Evolutionary conservation across 1,140 invertebrate species (phyloP).

Genomic region (Manduca sexta): DNA sequence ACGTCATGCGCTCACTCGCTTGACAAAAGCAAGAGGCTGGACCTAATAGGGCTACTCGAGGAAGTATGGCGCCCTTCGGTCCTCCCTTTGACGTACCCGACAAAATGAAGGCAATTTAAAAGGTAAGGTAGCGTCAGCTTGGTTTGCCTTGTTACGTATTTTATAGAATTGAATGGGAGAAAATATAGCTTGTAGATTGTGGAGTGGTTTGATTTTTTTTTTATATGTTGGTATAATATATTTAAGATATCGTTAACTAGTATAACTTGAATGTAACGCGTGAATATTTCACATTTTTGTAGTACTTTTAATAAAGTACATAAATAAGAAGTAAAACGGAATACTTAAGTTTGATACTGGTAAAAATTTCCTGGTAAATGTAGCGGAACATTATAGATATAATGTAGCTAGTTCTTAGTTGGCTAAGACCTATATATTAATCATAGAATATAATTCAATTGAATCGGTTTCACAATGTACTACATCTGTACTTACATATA

Average conservation of each 20-base stretch:
- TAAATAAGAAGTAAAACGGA: too few relatives aligned
- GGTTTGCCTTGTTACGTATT: constrained; percentile 7
- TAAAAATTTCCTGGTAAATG: too few relatives aligned
- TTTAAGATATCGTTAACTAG: not conserved
- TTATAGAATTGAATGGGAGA: not conserved
- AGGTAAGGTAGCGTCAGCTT: constrained; percentile 9
- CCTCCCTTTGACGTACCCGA: constrained; percentile 41
- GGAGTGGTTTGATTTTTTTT: not conserved
- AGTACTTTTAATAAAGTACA: too few relatives aligned
- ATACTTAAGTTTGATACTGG: too few relatives aligned
- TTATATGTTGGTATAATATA: not conserved
- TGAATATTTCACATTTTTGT: not conserved
- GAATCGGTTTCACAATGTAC: too few relatives aligned
- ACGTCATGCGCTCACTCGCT: constrained; percentile 29
- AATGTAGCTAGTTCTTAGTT: too few relatives aligned
- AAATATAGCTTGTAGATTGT: not conserved
- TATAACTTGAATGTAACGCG: too few relatives aligned
- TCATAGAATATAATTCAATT: too few relatives aligned
- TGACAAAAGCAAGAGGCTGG: constrained; percentile 53
- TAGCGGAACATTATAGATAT: too few relatives aligned
- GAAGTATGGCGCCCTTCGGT: constrained; percentile 25
- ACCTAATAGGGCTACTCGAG: constrained; percentile 58
- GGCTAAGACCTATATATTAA: too few relatives aligned
- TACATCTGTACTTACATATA: too few relatives aligned
- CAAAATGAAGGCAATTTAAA: constrained; percentile 57